Conservation (phyloP, 2,797 vertebrate genomes). For the Coendou prehensilis region DNA sequence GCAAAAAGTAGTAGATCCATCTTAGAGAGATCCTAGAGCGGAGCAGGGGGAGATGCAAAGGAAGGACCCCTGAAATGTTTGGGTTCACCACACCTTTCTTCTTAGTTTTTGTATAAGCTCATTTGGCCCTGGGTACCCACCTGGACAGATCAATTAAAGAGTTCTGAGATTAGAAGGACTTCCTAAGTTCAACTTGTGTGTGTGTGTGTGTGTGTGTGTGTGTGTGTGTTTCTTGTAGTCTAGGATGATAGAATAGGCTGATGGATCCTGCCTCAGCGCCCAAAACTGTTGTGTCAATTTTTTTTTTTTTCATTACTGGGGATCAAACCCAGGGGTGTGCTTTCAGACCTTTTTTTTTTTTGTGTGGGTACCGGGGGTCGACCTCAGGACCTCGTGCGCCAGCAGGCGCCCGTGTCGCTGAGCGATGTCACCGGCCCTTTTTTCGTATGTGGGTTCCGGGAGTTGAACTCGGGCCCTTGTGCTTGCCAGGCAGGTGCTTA, state of each 20-base stretch:
- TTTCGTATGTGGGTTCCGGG: too few relatives aligned
- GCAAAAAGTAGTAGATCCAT: background rate
- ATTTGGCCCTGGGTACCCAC: background rate
- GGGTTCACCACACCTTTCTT: background rate
- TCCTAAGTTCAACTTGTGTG: background rate
- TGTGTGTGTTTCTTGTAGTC: background rate
- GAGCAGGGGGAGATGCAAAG: background rate
- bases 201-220: too few relatives aligned
- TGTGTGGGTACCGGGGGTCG: too few relatives aligned
- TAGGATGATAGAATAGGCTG: conserved; percentile 34
- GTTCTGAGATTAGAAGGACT: conserved; percentile 2
- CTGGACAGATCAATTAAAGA: conserved; percentile 3
- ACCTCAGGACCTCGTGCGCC: too few relatives aligned
- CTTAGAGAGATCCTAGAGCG: background rate
- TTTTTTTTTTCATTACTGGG: background rate
- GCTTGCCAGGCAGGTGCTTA: too few relatives aligned
- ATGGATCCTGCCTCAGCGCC: background rate
- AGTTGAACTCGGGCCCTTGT: too few relatives aligned
- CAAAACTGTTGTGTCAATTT: background rate
- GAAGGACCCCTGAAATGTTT: background rate
- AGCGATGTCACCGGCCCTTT: too few relatives aligned
- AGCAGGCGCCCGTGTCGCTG: too few relatives aligned
- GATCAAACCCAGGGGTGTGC: background rate
- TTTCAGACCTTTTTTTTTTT: background rate
- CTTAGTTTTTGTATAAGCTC: background rate